Percentiles rank a stretch among this genome's conserved stretches.
These are phyloP conservation scores for Dolichopus griseipennis DNA, from an alignment of 2,888 invertebrate species.

Conservation along the genomic window DNA sequence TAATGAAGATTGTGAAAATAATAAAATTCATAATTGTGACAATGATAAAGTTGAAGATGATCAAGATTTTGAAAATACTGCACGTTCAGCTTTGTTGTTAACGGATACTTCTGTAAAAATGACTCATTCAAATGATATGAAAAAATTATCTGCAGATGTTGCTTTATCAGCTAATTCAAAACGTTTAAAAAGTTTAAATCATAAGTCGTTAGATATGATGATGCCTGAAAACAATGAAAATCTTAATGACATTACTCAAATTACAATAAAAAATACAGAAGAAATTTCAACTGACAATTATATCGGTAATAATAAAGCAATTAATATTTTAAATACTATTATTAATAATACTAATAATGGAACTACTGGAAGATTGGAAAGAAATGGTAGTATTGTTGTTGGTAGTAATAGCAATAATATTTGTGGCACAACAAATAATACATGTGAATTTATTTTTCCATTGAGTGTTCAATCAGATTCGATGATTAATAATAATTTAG, in stretches of 20 bases:
- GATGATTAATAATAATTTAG: neutral
- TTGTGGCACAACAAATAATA: neutral
- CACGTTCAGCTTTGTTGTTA: neutral
- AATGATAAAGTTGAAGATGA: slow-evolving; percentile 1
- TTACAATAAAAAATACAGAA: neutral
- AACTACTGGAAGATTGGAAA: neutral
- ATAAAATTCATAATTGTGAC: neutral
- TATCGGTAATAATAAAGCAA: neutral
- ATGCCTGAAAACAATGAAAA: neutral
- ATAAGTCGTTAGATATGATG: neutral
- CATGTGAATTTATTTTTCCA: neutral
- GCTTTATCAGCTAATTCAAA: neutral
- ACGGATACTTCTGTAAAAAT: neutral
- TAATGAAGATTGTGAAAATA: neutral
- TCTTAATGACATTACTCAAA: neutral
- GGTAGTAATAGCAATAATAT: neutral
- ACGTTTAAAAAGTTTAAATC: neutral
- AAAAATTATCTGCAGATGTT: neutral
- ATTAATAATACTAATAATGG: neutral
- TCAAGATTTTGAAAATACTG: neutral
- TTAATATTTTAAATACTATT: neutral
- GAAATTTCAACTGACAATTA: neutral
- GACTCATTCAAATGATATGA: neutral
- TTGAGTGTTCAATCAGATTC: neutral
- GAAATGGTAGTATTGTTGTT: neutral